Percentiles rank a stretch among this genome's conserved stretches.
Evolutionary conservation across 2,113 vertebrate genomes (phyloP).

Genomic region (Orycteropus afer): DNA sequence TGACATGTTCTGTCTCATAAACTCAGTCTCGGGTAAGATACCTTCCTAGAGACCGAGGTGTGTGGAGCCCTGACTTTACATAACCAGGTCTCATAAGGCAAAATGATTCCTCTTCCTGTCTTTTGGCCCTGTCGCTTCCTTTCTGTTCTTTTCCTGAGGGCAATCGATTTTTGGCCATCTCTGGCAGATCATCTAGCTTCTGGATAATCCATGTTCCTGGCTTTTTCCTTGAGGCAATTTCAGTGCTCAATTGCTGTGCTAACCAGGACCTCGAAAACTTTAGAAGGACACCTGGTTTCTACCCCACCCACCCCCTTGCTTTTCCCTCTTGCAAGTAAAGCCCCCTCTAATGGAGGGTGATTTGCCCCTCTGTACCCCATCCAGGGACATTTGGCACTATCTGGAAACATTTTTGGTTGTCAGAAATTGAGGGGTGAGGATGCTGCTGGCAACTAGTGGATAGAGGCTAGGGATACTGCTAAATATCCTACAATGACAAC

Average conservation of each 20-base stretch:
- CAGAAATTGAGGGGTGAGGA: neutral
- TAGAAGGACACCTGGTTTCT: neutral
- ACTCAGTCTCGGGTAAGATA: neutral
- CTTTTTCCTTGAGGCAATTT: neutral
- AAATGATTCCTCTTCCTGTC: neutral
- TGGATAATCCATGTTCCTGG: neutral
- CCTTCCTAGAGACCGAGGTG: neutral
- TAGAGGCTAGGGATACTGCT: neutral
- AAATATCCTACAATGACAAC: neutral
- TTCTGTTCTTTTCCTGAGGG: neutral
- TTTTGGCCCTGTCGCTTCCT: neutral
- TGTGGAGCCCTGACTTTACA: neutral
- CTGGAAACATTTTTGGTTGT: neutral
- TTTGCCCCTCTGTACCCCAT: neutral
- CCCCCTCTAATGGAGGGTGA: neutral
- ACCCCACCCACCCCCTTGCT: neutral
- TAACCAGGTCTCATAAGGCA: neutral
- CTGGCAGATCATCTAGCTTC: neutral
- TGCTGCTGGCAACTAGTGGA: neutral
- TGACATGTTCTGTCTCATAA: constrained; percentile 29
- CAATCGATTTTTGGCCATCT: neutral
- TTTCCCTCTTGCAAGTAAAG: neutral
- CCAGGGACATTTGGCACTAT: neutral
- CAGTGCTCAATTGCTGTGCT: neutral
- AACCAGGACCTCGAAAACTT: neutral